Conservation (phyloP, 2,888 invertebrate species). For the Phyllotreta striolata region DNA sequence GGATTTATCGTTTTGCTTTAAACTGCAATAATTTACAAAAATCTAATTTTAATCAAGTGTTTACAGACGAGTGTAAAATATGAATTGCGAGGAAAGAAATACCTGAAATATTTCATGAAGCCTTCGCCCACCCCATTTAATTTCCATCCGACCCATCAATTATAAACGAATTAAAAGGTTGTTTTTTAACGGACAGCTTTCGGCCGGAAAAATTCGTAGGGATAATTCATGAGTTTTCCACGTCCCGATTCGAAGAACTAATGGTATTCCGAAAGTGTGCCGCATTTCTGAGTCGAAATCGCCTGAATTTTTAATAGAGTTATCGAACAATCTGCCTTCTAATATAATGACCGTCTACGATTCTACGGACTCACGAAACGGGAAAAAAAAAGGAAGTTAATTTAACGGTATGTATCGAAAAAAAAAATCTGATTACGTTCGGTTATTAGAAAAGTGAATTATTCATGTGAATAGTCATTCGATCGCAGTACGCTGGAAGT, state of each 20-base stretch:
- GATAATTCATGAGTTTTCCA: slow-evolving; percentile 22
- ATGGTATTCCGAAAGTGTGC: slow-evolving; percentile 27
- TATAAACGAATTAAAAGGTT: slow-evolving; percentile 25
- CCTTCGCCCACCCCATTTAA: slow-evolving; percentile 12
- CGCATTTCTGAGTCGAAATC: slow-evolving; percentile 20
- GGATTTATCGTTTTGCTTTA: no score
- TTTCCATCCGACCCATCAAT: slow-evolving; percentile 14
- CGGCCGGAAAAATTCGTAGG: slow-evolving; percentile 7
- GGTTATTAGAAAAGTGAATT: slow-evolving; percentile 10
- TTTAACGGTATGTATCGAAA: slow-evolving; percentile 16
- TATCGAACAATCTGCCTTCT: slow-evolving; percentile 26
- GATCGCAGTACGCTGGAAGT: background rate
- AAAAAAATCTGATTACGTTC: slow-evolving; percentile 14
- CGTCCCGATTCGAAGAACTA: slow-evolving; percentile 20
- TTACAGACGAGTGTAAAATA: no score
- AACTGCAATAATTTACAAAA: no score
- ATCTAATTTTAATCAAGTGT: no score
- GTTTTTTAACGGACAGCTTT: slow-evolving; percentile 21
- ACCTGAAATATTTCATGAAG: background rate
- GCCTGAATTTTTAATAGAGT: slow-evolving; percentile 26
- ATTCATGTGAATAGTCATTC: slow-evolving; percentile 8
- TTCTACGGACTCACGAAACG: slow-evolving; percentile 15
- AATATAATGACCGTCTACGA: slow-evolving; percentile 16
- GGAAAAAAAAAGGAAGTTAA: slow-evolving; percentile 16
- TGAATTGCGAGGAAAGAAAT: slow-evolving; percentile 4